These are phyloP conservation scores for Hyperoodon ampullatus DNA, from an alignment of 2,113 vertebrate species.

Conservation along the genomic window DNA sequence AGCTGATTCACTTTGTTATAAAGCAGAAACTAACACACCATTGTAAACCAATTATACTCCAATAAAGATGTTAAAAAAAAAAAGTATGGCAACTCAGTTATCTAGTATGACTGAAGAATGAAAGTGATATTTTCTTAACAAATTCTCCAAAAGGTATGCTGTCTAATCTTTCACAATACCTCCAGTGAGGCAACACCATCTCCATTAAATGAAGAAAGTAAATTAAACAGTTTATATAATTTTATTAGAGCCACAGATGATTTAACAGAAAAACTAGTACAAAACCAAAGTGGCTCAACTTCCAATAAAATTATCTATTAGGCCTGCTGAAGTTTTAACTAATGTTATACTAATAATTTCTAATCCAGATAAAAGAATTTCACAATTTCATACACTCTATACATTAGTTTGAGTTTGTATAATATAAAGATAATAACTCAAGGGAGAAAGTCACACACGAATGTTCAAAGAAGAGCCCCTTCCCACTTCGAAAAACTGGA, in stretches of 20 bases:
- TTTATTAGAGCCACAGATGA: neutral
- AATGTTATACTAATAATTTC: neutral
- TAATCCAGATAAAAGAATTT: constrained; percentile 45
- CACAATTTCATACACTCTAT: neutral
- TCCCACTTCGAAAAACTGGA: neutral
- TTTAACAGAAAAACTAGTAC: neutral
- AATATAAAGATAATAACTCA: neutral
- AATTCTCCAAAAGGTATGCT: neutral
- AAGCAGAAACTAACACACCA: too few relatives aligned
- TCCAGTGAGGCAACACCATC: neutral
- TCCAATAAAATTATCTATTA: constrained; percentile 7
- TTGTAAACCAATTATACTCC: too few relatives aligned
- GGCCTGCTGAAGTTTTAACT: neutral
- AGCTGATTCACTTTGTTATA: too few relatives aligned
- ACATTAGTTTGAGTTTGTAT: neutral
- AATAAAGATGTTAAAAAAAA: neutral
- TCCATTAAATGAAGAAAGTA: neutral
- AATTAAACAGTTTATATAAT: neutral
- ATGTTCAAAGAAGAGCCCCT: neutral
- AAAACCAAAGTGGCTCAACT: neutral
- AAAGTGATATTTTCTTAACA: constrained; percentile 5
- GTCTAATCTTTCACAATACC: neutral
- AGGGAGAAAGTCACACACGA: neutral
- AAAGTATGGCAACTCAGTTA: neutral
- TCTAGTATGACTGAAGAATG: neutral